Conservation (phyloP, 2,888 invertebrate genomes). For the Sylvicola cinctus region DNA sequence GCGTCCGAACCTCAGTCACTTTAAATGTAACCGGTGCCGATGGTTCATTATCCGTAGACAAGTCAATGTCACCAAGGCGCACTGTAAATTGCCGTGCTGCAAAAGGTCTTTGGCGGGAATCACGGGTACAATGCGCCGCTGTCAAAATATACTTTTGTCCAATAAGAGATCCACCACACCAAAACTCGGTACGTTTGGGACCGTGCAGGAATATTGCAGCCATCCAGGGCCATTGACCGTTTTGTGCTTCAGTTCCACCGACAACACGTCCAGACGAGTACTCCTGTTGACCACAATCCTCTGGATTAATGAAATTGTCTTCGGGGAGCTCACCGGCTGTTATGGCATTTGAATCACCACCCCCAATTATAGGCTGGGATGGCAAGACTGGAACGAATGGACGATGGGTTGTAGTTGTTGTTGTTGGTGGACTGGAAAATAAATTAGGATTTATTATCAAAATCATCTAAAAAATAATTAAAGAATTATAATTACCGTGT, state of each 20-base stretch:
- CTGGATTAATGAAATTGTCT: constrained; percentile 19
- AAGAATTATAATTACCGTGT: constrained; percentile 10
- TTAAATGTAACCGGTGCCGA: constrained; percentile 62
- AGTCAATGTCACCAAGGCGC: constrained; percentile 70
- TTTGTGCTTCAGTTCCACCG: constrained; percentile 65
- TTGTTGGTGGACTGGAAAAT: constrained; percentile 11
- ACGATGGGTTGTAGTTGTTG: constrained; percentile 27
- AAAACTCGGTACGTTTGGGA: constrained; percentile 65
- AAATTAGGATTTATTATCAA: too few species aligned
- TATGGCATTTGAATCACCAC: constrained; percentile 12
- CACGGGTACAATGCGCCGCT: constrained; percentile 85
- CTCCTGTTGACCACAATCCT: constrained; percentile 63
- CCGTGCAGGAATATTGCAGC: constrained; percentile 83
- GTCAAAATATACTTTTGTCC: constrained; percentile 59
- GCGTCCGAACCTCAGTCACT: constrained; percentile 59
- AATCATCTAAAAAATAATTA: neutral
- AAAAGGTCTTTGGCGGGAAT: constrained; percentile 78
- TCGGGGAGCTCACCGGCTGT: constrained; percentile 7
- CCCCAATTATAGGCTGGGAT: constrained; percentile 12
- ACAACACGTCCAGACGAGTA: constrained; percentile 74
- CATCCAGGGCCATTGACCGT: constrained; percentile 93
- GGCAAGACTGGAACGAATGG: constrained; percentile 20
- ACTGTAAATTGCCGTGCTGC: constrained; percentile 76
- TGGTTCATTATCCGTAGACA: constrained; percentile 65
- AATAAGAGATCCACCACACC: constrained; percentile 83